Evolutionary conservation across 2,797 vertebrate genomes (phyloP).

Genomic region (Synanceia verrucosa): DNA sequence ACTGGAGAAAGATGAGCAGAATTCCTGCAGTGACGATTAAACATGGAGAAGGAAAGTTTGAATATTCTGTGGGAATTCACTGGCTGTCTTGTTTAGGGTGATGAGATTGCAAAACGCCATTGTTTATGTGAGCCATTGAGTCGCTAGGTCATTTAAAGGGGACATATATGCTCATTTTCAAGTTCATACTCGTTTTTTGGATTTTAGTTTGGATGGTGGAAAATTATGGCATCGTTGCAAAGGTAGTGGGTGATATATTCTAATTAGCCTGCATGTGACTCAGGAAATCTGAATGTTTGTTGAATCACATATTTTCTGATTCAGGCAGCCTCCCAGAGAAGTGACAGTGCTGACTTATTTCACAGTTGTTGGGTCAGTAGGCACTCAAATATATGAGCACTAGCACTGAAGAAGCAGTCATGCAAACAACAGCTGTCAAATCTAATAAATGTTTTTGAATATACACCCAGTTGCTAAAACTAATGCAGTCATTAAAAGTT

Average conservation of each 20-base stretch:
- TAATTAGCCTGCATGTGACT: too few relatives aligned
- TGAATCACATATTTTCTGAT: background rate
- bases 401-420: conserved; percentile 2
- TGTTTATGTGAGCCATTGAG: conserved; percentile 12
- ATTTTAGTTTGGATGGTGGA: background rate
- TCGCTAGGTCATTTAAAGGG: conserved; percentile 14
- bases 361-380: background rate
- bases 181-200: background rate
- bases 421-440: background rate
- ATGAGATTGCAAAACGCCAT: conserved; percentile 35
- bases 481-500: too few relatives aligned
- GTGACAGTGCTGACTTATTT: background rate
- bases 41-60: conserved; percentile 36
- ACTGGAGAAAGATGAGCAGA: conserved; percentile 37
- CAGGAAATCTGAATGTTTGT: background rate
- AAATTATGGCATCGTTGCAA: too few relatives aligned
- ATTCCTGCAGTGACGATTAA: conserved; percentile 33
- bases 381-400: fast-evolving
- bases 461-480: background rate
- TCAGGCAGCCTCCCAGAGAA: background rate
- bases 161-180: background rate
- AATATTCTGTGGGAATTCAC: conserved; percentile 34
- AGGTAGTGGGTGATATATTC: too few relatives aligned
- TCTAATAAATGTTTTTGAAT: background rate
- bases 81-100: conserved; percentile 23